Base-by-base conservation (phyloP, 2,797 vertebrate genomes). In the Astyanax mexicanus region DNA sequence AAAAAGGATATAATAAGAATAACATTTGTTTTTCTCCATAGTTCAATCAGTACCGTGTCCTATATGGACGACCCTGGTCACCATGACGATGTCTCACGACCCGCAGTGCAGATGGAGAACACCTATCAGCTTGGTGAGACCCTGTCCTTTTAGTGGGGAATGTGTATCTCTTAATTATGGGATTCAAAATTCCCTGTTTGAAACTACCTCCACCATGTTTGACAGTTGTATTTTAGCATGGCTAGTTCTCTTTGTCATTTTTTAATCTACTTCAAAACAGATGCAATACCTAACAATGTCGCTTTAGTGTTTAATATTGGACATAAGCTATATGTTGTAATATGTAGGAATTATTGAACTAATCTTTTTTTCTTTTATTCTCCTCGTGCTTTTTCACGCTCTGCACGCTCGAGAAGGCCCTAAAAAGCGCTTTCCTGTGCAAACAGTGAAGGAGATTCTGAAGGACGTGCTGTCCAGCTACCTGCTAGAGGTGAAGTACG, bases 401-500 rank as follows among this genome's bases (percentile, higher is more conserved):
- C 19, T 6, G 23, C 23, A 54, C 15, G 9, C 54, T 79, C 12
- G 58, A 81, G 29, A 85, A 97, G 97, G 89, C 71, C 94, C 96
- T 0, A 10, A 27, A 40, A 82, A 82, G 75, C 89, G 81, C 60
- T 96, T 97, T 84, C 93, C 95, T 3, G 87, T 90, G 66, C 58
- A 79, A 5, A 85, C 81, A 23, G 93, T 95, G 75, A 90, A 89
- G 27, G 87, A 86, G 27, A 96, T 99, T 83, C 88, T 98, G 85
- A 90, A 92, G 88, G 96, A 97, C 0, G 95, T 95, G 35, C 86
- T 98, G 29, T 90, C 83, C 19, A 94, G 74, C 77, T 91, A 92
- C 75, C 91, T 97, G 47, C 91, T 92, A 80, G 92, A 96, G 72
- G 93, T 92, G 86, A 88, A 88, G 52, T 98, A 98, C 74, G 95